Base-by-base conservation (phyloP, 2,888 invertebrate species). In the Drosophila flavopinicola region DNA sequence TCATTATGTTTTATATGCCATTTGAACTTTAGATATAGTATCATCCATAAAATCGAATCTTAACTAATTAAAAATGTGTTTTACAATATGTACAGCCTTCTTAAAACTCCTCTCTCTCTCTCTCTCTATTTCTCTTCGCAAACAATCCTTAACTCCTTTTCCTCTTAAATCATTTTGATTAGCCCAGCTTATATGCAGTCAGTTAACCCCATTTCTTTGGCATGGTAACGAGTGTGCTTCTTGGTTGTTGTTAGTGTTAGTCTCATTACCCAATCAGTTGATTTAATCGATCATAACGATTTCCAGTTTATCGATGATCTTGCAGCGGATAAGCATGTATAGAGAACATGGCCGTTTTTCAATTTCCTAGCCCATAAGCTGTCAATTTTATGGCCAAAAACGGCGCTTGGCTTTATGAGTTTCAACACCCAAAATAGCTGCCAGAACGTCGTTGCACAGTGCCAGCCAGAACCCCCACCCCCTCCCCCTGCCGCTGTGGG, bases 321-420 rank as follows among this genome's bases (percentile, higher is more conserved):
- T 56, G 35, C 42, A 65, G 58, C 56, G 64, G 47, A 54, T 45
- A 38, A 53, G 53, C 60, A 42, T 27, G 53, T 17, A 54, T 35
- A 38, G 57, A 69, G 48, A 42, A 49, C 23, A 53, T 44, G n/a
- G 54, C 27, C 75, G 66, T 74, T 85, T 85, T 85, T 83, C 83
- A 87, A 87, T 83, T 85, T 85, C 58, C 57, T 63, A 53, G 56
- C 58, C 87, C 74, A 87, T 83, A 78, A 87, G 86, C 86, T 85
- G 87, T 83, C 83, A 83, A 83, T 83, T 87, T 87, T 87, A 83
- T 85, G 69, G 74, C 74, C 86, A 64, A 76, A 85, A 84, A 66
- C 67, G 76, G 71, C 87, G 84, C 76, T 86, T 83, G 73, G 59
- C 65, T 82, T 87, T 83, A 85, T 73, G 84, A 82, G 65, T 78